A percentile compares a stretch with the other conserved stretches of the same genome.
phyloP scores from a whole-genome alignment of 2,113 vertebrate species.

The Podilymbus podiceps region DNA sequence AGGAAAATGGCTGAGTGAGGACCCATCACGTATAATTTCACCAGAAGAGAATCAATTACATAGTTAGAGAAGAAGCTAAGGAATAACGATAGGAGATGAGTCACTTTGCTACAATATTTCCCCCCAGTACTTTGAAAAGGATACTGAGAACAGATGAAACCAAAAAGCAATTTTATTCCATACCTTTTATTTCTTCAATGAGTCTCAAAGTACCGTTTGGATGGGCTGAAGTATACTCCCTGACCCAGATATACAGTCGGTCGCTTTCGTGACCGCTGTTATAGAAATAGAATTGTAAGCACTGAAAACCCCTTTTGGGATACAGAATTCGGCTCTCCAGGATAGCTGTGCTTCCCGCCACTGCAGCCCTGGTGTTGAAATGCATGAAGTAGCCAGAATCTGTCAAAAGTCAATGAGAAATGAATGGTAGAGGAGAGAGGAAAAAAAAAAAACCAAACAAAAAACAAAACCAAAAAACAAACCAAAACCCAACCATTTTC shows the following conservation, averaged over 20 bases:
- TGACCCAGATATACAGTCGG: slow-evolving; percentile 76
- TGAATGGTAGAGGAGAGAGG: neutral
- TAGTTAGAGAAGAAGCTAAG: neutral
- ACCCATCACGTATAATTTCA: neutral
- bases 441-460: neutral
- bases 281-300: slow-evolving; percentile 91
- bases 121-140: neutral
- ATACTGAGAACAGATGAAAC: neutral
- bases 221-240: slow-evolving; percentile 74
- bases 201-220: slow-evolving; percentile 72
- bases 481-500: neutral
- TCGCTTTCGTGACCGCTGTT: slow-evolving; percentile 76
- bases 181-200: slow-evolving; percentile 80
- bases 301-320: slow-evolving; percentile 86
- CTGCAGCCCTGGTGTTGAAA: slow-evolving; percentile 73
- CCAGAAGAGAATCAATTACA: neutral
- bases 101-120: neutral
- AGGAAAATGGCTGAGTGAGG: neutral
- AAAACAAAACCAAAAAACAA: too few relatives aligned
- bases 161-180: neutral
- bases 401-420: slow-evolving; percentile 51
- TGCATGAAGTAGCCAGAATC: slow-evolving; percentile 92
- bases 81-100: neutral
- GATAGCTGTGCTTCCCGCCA: slow-evolving; percentile 57
- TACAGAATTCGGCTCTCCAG: slow-evolving; percentile 87